phyloP scores from a whole-genome alignment of 2,888 invertebrate genomes.

The Adelognathus sp. region DNA sequence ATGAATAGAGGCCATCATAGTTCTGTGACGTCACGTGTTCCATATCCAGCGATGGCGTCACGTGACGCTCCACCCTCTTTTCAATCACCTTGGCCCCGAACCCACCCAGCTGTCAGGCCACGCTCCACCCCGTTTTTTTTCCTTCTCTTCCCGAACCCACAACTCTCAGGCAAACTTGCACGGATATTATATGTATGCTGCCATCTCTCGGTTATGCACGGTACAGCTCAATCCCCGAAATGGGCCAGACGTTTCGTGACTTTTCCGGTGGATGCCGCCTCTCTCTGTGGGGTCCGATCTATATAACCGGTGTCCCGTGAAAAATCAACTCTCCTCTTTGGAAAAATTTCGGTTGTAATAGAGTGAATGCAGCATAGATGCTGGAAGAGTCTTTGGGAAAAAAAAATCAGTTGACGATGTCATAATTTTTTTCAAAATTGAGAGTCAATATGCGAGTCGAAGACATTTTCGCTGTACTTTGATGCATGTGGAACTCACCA shows the following conservation, averaged over 20 bases:
- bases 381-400: too few relatives aligned
- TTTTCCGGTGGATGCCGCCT: constrained; percentile 78
- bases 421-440: too few relatives aligned
- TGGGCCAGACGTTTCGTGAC: constrained; percentile 71
- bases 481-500: too few relatives aligned
- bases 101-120: constrained; percentile 81
- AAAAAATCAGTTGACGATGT: too few relatives aligned
- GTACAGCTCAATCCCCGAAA: constrained; percentile 75
- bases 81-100: constrained; percentile 83
- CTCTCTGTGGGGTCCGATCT: constrained; percentile 65
- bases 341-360: too few relatives aligned
- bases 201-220: constrained; percentile 76
- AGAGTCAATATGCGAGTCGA: too few relatives aligned
- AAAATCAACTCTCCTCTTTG: background rate
- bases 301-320: constrained; percentile 62
- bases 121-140: constrained; percentile 81
- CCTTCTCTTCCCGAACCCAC: constrained; percentile 36
- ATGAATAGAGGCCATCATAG: constrained; percentile 85
- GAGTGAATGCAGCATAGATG: too few relatives aligned
- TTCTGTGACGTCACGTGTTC: constrained; percentile 80
- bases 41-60: constrained; percentile 80
- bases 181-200: constrained; percentile 74
- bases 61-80: constrained; percentile 84
- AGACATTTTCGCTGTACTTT: too few relatives aligned
- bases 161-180: constrained; percentile 39